These are phyloP conservation scores for Chrysochloris asiatica DNA, from an alignment of 2,113 vertebrate genomes.

Conservation along the genomic window DNA sequence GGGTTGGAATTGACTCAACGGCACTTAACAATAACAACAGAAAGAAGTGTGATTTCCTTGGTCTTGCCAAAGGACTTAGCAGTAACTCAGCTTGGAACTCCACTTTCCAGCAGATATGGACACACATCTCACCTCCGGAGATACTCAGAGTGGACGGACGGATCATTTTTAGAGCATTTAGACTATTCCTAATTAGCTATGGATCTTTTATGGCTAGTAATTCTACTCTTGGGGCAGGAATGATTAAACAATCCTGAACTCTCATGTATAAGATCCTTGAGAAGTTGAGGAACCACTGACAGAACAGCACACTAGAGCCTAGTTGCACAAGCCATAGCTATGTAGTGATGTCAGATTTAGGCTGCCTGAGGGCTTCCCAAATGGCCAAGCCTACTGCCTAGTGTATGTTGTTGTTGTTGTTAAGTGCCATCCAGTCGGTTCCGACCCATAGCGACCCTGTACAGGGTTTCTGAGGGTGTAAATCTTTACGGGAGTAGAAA, in stretches of 20 bases:
- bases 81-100: not conserved
- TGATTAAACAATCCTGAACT: not conserved
- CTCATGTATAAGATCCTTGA: rapidly evolving
- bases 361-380: not conserved
- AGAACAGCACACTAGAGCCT: not conserved
- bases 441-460: too few species aligned
- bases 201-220: not conserved
- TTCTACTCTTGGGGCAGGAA: not conserved
- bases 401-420: too few species aligned
- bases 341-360: not conserved
- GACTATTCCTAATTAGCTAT: not conserved
- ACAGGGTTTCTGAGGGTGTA: too few species aligned
- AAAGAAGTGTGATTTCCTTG: not conserved
- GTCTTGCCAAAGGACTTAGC: not conserved
- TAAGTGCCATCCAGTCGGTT: too few species aligned
- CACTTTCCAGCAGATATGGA: not conserved
- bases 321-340: not conserved
- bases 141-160: not conserved
- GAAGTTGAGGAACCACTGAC: not conserved
- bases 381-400: not conserved
- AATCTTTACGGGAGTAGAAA: too few species aligned
- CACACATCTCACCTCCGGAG: not conserved
- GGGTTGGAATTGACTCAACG: too few species aligned
- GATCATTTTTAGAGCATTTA: not conserved
- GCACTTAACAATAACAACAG: too few species aligned